phyloP scores from a whole-genome alignment of 2,888 invertebrate genomes.

The Drosophila demipolita region DNA sequence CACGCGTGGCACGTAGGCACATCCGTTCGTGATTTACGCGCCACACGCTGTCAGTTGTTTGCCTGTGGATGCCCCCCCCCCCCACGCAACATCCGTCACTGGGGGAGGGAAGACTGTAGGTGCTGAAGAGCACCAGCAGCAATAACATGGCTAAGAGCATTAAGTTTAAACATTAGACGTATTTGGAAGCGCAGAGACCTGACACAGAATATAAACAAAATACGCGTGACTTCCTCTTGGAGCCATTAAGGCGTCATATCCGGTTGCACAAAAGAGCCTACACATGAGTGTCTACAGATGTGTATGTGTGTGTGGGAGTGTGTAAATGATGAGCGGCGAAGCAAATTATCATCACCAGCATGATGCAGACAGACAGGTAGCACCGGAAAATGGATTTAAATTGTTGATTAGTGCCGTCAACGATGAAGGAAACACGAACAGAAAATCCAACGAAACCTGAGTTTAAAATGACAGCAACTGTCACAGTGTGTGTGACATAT shows the following conservation, averaged over 20 bases:
- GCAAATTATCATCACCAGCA: slow-evolving; percentile 53
- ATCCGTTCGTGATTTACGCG: slow-evolving; percentile 70
- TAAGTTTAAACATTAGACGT: slow-evolving; percentile 68
- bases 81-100: slow-evolving; percentile 34
- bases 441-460: slow-evolving; percentile 9
- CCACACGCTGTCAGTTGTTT: slow-evolving; percentile 20
- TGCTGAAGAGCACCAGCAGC: slow-evolving; percentile 12
- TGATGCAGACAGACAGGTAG: slow-evolving; percentile 23
- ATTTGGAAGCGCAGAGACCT: slow-evolving; percentile 36
- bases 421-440: slow-evolving; percentile 42
- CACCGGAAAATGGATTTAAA: slow-evolving; percentile 79
- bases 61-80: slow-evolving; percentile 5
- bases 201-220: slow-evolving; percentile 75
- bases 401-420: slow-evolving; percentile 76
- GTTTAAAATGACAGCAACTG: slow-evolving; percentile 44
- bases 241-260: slow-evolving; percentile 81
- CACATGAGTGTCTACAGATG: slow-evolving; percentile 24
- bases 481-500: background rate
- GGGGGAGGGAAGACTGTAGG: slow-evolving; percentile 14
- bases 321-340: slow-evolving; percentile 44
- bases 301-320: slow-evolving; percentile 2
- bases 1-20: slow-evolving; percentile 60
- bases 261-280: slow-evolving; percentile 61
- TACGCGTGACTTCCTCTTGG: slow-evolving; percentile 81
- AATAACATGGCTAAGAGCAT: slow-evolving; percentile 44